These are phyloP conservation scores for Ispidina lecontei DNA, from an alignment of 2,797 vertebrate genomes.

Conservation along the genomic window DNA sequence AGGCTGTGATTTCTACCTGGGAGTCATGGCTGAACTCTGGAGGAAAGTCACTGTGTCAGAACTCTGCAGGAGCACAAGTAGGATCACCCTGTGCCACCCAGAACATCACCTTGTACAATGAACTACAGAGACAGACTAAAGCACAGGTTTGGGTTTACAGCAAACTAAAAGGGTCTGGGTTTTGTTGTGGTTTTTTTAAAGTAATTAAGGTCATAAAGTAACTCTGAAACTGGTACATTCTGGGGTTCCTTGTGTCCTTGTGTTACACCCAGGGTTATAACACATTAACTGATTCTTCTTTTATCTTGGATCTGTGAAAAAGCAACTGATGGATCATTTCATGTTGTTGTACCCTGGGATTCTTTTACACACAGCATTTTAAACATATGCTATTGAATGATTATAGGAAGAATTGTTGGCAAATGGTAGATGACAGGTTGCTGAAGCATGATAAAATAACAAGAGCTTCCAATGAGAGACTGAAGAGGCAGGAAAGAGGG, in stretches of 20 bases:
- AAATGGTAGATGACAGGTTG: constrained; percentile 3
- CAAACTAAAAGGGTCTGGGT: background rate
- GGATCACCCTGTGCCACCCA: background rate
- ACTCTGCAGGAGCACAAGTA: background rate
- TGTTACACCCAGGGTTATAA: background rate
- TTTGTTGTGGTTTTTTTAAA: background rate
- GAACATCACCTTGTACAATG: background rate
- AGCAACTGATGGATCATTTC: background rate
- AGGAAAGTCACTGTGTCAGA: background rate
- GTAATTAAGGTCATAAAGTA: background rate
- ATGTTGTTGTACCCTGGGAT: background rate
- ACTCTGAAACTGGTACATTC: background rate
- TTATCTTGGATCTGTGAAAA: background rate
- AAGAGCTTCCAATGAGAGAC: background rate
- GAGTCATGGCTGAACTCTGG: background rate
- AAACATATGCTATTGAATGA: constrained; percentile 4
- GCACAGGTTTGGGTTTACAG: background rate
- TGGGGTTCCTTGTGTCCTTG: background rate
- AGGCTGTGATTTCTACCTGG: background rate
- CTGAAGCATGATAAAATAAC: constrained; percentile 15
- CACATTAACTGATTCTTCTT: background rate
- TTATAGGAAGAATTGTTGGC: background rate
- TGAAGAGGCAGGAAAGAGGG: background rate
- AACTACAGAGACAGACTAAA: background rate
- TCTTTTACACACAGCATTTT: background rate